phyloP scores from a whole-genome alignment of 2,113 vertebrate species.

The Indri indri region DNA sequence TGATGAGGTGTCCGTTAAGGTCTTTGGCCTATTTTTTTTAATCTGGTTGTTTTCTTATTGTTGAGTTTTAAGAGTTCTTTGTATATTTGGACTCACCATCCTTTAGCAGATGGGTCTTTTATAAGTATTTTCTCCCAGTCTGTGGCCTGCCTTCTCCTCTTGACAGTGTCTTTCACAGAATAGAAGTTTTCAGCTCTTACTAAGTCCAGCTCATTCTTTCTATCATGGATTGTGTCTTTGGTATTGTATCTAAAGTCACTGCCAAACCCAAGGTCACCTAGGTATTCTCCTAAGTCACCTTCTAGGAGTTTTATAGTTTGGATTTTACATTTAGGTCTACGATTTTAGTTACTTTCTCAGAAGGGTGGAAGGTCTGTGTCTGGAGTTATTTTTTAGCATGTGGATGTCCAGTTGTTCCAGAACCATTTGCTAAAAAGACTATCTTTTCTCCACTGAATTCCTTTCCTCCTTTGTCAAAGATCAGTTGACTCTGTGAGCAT shows the following conservation, averaged over 20 bases:
- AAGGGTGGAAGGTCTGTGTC: neutral
- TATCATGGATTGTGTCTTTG: neutral
- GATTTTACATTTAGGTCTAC: neutral
- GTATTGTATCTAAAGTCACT: neutral
- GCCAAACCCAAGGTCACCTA: neutral
- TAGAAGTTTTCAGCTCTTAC: neutral
- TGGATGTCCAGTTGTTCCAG: neutral
- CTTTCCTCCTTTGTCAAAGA: neutral
- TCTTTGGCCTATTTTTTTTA: neutral
- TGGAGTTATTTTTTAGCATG: neutral
- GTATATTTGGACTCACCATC: neutral
- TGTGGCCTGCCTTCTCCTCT: neutral
- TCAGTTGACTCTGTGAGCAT: neutral
- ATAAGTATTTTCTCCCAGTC: neutral
- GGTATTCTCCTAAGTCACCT: neutral
- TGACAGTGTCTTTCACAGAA: neutral
- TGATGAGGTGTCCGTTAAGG: neutral
- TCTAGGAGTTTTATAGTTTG: neutral
- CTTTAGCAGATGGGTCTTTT: neutral
- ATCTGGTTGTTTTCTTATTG: neutral
- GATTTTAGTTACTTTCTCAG: neutral
- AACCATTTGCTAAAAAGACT: neutral
- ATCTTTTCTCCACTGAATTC: neutral
- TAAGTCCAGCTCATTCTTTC: neutral
- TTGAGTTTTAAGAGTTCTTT: neutral